Percentiles rank a stretch among this genome's conserved stretches.
These are phyloP conservation scores for Rutpela maculata DNA, from an alignment of 2,888 invertebrate genomes.

Conservation along the genomic window DNA sequence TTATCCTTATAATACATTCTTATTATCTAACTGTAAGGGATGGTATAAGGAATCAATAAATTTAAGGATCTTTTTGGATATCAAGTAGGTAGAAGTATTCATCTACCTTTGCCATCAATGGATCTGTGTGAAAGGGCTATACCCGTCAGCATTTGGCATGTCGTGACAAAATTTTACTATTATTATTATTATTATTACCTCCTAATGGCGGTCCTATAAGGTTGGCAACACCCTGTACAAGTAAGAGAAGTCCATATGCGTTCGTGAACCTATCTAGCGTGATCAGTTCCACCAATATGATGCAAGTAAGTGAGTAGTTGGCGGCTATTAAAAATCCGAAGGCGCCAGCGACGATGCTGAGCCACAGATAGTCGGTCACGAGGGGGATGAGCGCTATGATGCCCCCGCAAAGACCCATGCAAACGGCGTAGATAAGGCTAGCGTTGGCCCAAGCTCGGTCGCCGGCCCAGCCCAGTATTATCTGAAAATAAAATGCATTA, in stretches of 20 bases:
- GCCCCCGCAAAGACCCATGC: slow-evolving; percentile 84
- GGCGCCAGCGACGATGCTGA: slow-evolving; percentile 82
- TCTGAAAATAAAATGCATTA: slow-evolving; percentile 74
- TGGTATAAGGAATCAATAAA: no score
- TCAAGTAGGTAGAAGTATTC: no score
- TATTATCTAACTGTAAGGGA: no score
- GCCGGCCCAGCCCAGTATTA: slow-evolving; percentile 90
- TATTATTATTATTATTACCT: slow-evolving; percentile 76
- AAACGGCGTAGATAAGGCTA: slow-evolving; percentile 86
- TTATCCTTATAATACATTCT: no score
- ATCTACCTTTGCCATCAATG: no score
- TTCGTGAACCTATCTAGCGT: slow-evolving; percentile 93
- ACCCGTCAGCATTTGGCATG: no score
- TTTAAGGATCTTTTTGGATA: no score
- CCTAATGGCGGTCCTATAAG: slow-evolving; percentile 92
- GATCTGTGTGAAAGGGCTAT: no score
- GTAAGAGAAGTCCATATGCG: slow-evolving; percentile 90
- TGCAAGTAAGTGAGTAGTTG: slow-evolving; percentile 93
- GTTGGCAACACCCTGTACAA: slow-evolving; percentile 94
- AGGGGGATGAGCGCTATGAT: slow-evolving; percentile 83
- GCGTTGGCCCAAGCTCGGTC: slow-evolving; percentile 88
- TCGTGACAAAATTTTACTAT: no score
- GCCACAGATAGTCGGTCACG: slow-evolving; percentile 75
- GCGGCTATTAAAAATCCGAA: slow-evolving; percentile 94
- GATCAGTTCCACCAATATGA: slow-evolving; percentile 92